phyloP scores from a whole-genome alignment of 2,888 invertebrate genomes.

The Phoenoteleia sp. region DNA sequence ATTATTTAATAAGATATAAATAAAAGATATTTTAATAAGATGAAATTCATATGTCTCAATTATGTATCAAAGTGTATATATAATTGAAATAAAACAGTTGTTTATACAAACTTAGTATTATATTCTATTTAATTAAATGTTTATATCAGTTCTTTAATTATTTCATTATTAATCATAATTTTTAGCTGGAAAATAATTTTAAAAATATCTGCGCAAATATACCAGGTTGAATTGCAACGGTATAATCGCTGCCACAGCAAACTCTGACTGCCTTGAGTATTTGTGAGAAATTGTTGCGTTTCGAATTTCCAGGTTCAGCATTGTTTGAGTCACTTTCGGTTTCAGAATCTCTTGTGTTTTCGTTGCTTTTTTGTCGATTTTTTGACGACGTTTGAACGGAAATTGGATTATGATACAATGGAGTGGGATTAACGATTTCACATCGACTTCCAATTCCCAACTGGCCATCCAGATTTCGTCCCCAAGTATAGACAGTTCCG shows the following conservation, averaged over 20 bases:
- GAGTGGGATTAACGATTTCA: slow-evolving; percentile 88
- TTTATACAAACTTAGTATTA: too few relatives aligned
- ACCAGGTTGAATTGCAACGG: slow-evolving; percentile 89
- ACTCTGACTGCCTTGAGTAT: slow-evolving; percentile 86
- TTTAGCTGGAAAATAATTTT: too few relatives aligned
- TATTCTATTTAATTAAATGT: too few relatives aligned
- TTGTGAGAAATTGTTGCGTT: slow-evolving; percentile 68
- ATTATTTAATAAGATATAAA: too few relatives aligned
- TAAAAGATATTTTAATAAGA: neutral
- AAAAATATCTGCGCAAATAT: neutral
- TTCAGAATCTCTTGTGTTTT: slow-evolving; percentile 63
- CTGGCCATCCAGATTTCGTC: slow-evolving; percentile 96
- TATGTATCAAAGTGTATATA: neutral
- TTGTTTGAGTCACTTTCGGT: slow-evolving; percentile 51
- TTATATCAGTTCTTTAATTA: too few relatives aligned
- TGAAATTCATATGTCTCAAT: too few relatives aligned
- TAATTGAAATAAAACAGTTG: too few relatives aligned
- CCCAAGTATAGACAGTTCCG: slow-evolving; percentile 94
- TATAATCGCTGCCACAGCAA: slow-evolving; percentile 93
- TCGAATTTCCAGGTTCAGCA: slow-evolving; percentile 71
- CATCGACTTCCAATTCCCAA: slow-evolving; percentile 92
- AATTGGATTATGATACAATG: slow-evolving; percentile 87
- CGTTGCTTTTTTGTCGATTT: slow-evolving; percentile 27
- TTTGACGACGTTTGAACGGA: slow-evolving; percentile 80
- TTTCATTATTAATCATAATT: too few relatives aligned